Evolutionary conservation across 2,797 vertebrate genomes (phyloP), one percentile per base, ranked within the genome.

Genomic region (Zenarchopterus dispar): DNA sequence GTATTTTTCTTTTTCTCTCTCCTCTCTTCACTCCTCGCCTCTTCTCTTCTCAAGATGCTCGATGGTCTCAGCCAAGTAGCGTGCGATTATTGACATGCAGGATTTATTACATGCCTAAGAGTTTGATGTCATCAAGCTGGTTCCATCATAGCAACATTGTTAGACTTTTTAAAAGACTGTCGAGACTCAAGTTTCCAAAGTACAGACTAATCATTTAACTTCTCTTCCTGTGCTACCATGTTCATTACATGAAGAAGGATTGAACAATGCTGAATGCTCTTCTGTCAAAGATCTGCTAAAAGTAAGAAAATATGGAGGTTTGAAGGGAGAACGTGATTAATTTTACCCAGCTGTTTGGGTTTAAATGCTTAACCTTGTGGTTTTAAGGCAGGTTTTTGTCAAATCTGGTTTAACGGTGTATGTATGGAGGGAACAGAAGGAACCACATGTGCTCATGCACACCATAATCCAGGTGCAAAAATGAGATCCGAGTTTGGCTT

Each of bases 61-160:
- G 80, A 85, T 84, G 64, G 17, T 52, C 48, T 62, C 41, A 52
- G 73, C 79, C 62, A 82, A 82, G 77, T 66, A 54, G 69, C 80
- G 43, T 46, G 53, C 80, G 67, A 67, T 83, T 81, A 81, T 84
- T 90, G 84, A 87, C 81, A 75, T 70, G 82, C 69, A 75, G 67
- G 56, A 69, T 84, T 73, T 56, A 80, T 19, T 79, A 77, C 79
- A 69, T 81, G 75, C 81, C 75, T 82, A 55, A 64, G 53, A 75
- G 58, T 72, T 77, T 78, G 61, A 85, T 48, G 21, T 75, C 68
- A 75, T 24, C 6, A 0, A 42, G 47, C 60, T 61, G 21, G n/a
- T 80, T 73, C 23, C 70, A 58, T 62, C 54, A 47, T 54, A 62
- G 58, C 62, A 78, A 71, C 43, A 17, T 56, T 0, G 16, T 39